phyloP scores from a whole-genome alignment of 1,140 invertebrate species.

The Microplitis demolitor region DNA sequence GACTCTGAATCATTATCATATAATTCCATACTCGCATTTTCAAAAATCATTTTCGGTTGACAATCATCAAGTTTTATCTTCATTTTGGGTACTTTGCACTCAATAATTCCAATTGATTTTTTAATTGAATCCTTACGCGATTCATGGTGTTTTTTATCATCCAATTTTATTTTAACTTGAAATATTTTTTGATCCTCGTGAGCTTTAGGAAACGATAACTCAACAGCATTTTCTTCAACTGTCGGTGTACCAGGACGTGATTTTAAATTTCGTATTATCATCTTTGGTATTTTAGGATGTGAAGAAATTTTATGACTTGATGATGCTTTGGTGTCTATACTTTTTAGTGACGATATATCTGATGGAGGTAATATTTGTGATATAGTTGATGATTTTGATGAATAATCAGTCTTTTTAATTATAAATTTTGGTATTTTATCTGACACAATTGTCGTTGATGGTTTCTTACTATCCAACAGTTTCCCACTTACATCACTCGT shows the following conservation, averaged over 20 bases:
- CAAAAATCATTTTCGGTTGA: conserved; percentile 43
- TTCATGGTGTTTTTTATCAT: conserved; percentile 33
- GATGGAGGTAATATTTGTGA: conserved; percentile 15
- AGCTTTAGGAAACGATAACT: conserved; percentile 35
- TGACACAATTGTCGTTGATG: neutral
- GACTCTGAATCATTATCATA: conserved; percentile 29
- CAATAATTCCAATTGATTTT: conserved; percentile 25
- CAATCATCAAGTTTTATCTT: conserved; percentile 56
- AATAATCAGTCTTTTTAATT: conserved; percentile 48
- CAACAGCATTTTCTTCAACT: conserved; percentile 48
- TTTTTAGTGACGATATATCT: conserved; percentile 10
- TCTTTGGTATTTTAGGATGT: conserved; percentile 54
- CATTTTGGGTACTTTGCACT: conserved; percentile 53
- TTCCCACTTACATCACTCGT: conserved; percentile 7
- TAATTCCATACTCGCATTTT: conserved; percentile 36
- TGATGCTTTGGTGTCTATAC: neutral
- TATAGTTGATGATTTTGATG: conserved; percentile 31
- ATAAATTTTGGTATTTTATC: conserved; percentile 49
- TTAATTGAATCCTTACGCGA: neutral
- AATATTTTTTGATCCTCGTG: conserved; percentile 33
- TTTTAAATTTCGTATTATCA: conserved; percentile 55
- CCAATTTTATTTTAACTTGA: conserved; percentile 37
- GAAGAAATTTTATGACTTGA: neutral
- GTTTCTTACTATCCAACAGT: conserved; percentile 5
- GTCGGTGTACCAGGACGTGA: conserved; percentile 54